Base-by-base conservation (phyloP, 2,797 vertebrate species). In the Onychomys torridus region DNA sequence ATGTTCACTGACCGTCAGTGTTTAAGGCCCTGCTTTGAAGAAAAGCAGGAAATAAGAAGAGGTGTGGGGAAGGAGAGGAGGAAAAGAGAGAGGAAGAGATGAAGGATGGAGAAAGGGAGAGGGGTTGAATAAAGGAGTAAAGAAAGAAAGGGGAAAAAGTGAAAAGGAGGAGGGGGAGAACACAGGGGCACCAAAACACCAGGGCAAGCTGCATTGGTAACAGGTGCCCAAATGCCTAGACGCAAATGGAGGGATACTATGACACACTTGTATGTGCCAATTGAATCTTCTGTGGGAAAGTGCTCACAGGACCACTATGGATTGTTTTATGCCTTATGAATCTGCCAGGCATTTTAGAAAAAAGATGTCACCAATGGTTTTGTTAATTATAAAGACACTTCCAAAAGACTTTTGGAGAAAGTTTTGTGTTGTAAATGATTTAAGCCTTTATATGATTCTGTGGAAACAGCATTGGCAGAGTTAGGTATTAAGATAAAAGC, bases 361-460 rank as follows among this genome's bases (percentile, higher is more conserved):
- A 32, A 37, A 63, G 67, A 65, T 27, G 55, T n/a, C 91, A 69
- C 55, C 25, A 8, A 11, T 63, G 3, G 89, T 46, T 25, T 96
- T 32, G 57, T 34, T 84, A 2, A 82, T 14, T 67, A 19, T 55
- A 61, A 95, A 94, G 10, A 17, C 2, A 34, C 10, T 89, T 69
- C 63, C 84, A 46, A 69, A 82, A 5, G 16, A 79, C 63, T 93
- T 84, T 93, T 61, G 43, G 23, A 16, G 8, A 37, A 79, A n/a
- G 27, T 16, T n/a, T 49, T 21, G 12, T 11, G 17, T 0, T 71
- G 43, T 61, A 86, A 89, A 27, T 82, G 73, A 97, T 97, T 88
- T 89, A 87, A 85, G 46, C 61, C 49, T 96, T 75, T 55, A 67
- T 52, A 32, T 14, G 83, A 55, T 81, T 96, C 89, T 67, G 63